A percentile compares a stretch with the other conserved stretches of the same genome.
These are phyloP conservation scores for Gambelia wislizenii DNA, from an alignment of 2,797 vertebrate species.

Conservation along the genomic window DNA sequence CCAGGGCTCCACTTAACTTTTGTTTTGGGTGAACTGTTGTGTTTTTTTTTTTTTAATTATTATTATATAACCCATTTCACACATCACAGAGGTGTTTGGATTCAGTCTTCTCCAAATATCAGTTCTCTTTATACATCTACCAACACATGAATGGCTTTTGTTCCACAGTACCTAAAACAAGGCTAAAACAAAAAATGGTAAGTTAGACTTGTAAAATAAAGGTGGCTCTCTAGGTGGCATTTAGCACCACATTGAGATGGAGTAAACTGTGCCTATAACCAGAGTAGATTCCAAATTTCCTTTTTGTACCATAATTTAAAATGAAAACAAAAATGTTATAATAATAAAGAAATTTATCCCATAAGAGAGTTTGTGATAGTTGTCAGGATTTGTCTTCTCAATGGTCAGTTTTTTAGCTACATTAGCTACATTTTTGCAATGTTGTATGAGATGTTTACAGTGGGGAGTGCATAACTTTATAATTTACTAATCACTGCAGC, in stretches of 20 bases:
- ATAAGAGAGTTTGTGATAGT: conserved; percentile 46
- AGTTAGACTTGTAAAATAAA: conserved; percentile 51
- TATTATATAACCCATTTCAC: conserved; percentile 41
- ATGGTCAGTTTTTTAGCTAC: conserved; percentile 58
- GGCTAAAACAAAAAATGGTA: conserved; percentile 28
- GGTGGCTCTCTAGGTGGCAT: conserved; percentile 58
- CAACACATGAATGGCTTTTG: conserved; percentile 40
- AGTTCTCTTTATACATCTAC: conserved; percentile 25
- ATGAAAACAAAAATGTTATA: conserved; percentile 48
- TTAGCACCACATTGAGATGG: conserved; percentile 47
- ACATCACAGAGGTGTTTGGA: conserved; percentile 36
- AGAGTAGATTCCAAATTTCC: conserved; percentile 68
- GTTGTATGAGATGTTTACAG: conserved; percentile 55
- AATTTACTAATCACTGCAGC: conserved; percentile 61
- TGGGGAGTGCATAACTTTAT: conserved; percentile 40
- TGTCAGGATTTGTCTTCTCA: conserved; percentile 62
- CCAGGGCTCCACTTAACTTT: conserved; percentile 36
- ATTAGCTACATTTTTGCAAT: conserved; percentile 56
- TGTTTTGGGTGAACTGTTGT: conserved; percentile 33
- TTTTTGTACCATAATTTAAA: conserved; percentile 56
- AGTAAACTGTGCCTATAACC: conserved; percentile 71
- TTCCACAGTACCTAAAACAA: conserved; percentile 11
- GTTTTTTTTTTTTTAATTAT: no score
- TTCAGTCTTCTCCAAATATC: conserved; percentile 24
- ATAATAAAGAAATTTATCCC: conserved; percentile 66